Conservation (phyloP, 2,888 invertebrate genomes). For the Drymonia ruficornis region DNA sequence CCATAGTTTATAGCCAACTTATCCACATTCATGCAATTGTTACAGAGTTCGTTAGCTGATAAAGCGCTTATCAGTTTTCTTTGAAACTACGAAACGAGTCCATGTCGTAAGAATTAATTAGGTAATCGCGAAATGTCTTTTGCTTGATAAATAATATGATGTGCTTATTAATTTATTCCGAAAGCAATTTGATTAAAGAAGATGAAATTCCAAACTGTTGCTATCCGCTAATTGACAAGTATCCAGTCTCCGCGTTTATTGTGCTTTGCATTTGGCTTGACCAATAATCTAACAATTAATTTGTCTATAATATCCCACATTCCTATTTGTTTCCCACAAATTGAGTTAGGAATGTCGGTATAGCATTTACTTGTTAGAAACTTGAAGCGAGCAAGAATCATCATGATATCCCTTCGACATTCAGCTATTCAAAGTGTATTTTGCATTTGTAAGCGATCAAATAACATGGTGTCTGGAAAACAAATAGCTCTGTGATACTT, state of each 20-base stretch:
- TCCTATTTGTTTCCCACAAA: no score
- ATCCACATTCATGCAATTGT: constrained; percentile 56
- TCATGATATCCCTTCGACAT: constrained; percentile 33
- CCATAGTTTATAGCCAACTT: constrained; percentile 12
- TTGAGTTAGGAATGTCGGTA: no score
- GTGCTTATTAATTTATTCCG: background rate
- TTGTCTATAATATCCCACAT: no score
- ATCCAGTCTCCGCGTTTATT: no score
- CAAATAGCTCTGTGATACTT: constrained; percentile 46
- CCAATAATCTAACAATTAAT: no score
- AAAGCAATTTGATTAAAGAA: background rate
- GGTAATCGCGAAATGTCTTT: constrained; percentile 46
- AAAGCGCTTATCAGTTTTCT: constrained; percentile 74
- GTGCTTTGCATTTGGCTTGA: no score
- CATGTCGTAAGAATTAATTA: constrained; percentile 65
- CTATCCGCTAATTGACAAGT: no score
- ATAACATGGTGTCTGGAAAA: constrained; percentile 51
- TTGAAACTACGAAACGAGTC: constrained; percentile 61
- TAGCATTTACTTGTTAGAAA: constrained; percentile 13
- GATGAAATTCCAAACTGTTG: no score
- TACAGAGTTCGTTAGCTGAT: constrained; percentile 71
- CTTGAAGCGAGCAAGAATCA: constrained; percentile 24
- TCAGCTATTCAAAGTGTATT: constrained; percentile 30
- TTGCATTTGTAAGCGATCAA: constrained; percentile 50
- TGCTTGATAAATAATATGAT: constrained; percentile 10